Conservation (phyloP, 2,797 vertebrate genomes). For the Parotocinclus haroldoi region DNA sequence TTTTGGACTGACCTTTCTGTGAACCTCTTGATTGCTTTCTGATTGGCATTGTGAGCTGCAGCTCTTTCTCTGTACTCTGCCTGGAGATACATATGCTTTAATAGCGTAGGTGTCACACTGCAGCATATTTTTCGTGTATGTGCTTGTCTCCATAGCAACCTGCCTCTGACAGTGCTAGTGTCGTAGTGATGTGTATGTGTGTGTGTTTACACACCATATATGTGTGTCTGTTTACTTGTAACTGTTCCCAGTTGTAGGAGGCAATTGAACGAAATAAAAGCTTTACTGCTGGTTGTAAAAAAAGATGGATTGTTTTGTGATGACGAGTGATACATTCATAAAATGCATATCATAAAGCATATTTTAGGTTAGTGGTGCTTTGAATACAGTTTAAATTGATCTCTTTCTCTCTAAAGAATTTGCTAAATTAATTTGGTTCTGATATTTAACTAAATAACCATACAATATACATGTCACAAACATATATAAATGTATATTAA, state of each 20-base stretch:
- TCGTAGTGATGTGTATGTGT: conserved; percentile 23
- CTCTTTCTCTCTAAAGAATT: too few relatives aligned
- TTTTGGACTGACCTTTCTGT: conserved; percentile 16
- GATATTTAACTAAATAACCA: too few relatives aligned
- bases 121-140: conserved; percentile 15
- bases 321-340: too few relatives aligned
- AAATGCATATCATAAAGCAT: too few relatives aligned
- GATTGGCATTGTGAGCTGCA: conserved; percentile 17
- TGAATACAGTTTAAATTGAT: too few relatives aligned
- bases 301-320: too few relatives aligned
- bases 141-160: conserved; percentile 49
- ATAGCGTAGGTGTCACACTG: conserved; percentile 2
- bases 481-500: too few relatives aligned
- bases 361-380: too few relatives aligned
- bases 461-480: too few relatives aligned
- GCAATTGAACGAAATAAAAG: too few relatives aligned
- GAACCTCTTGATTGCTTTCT: conserved; percentile 11
- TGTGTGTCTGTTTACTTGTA: conserved; percentile 1
- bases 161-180: conserved; percentile 15
- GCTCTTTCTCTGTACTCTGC: conserved; percentile 1
- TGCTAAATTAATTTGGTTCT: too few relatives aligned
- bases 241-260: neutral
- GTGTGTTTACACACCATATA: neutral
- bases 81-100: conserved; percentile 13
- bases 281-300: too few relatives aligned